Evolutionary conservation across 2,888 invertebrate species (phyloP), one percentile per base, ranked within the genome.

Genomic region (Tanaodytes sp.): DNA sequence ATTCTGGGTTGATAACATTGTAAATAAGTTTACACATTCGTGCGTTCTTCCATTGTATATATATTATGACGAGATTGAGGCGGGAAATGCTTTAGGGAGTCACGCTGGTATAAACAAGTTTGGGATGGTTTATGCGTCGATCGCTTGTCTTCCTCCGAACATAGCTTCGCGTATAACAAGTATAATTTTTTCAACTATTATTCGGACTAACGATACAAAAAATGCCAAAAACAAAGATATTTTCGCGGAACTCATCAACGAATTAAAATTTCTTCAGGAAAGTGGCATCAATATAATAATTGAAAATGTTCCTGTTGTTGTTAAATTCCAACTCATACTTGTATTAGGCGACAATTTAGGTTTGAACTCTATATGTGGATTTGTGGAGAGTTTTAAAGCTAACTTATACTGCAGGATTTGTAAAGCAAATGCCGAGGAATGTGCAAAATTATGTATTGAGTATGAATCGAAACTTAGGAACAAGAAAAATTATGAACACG

Each of bases 81-180:
- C n/a, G 33, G 33, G 33, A 33, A 42, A 42, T 9, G 18, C 42
- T 42, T 18, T 42, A 18, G 42, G 42, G 1, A 42, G 42, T 9
- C 42, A 42, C 23, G 19, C 42, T n/a, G 33, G 33, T n/a, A 11
- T 33, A 33, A 33, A 33, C 11, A 33, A 33, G 33, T 33, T 8
- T 33, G 19, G 42, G 2, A 18, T 18, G n/a, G 18, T 42, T 11
- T 42, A 42, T 42, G 16, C 42, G 12, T 42, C 42, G 4, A 15
- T 42, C 9, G 42, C 16, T 39, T 42, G 42, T 18, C 19, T 42
- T 15, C 42, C 42, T 4, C 42, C 42, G 3, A 4, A 15, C 15
- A 42, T 42, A 20, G 42, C 42, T 9, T 42, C 42, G 23, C 19
- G 23, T 14, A 2, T 42, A 2, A 18, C 8, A 18, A 18, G 4